Conservation (phyloP, 2,113 vertebrate species). For the Lutjanus erythropterus region DNA sequence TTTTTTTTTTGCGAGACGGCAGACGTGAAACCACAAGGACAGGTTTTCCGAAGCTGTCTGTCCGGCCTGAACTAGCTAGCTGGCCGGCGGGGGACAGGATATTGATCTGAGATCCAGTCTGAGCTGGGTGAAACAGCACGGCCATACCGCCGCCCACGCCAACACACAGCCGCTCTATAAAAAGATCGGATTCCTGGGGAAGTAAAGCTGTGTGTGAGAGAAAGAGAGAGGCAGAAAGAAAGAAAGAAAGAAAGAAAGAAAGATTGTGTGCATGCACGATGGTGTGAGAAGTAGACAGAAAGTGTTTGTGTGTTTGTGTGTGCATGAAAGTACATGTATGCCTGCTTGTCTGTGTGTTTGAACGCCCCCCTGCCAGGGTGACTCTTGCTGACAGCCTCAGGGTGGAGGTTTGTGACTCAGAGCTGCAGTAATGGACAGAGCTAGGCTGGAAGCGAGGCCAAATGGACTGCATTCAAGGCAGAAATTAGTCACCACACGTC, state of each 20-base stretch:
- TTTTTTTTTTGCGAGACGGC: conserved; percentile 21
- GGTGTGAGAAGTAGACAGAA: conserved; percentile 34
- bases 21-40: conserved; percentile 63
- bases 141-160: conserved; percentile 67
- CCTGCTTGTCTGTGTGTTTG: conserved; percentile 46
- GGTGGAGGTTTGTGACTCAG: conserved; percentile 76
- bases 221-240: neutral
- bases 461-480: conserved; percentile 72
- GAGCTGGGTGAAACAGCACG: conserved; percentile 71
- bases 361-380: conserved; percentile 35
- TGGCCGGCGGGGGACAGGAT: conserved; percentile 71
- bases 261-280: conserved; percentile 16
- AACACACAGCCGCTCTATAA: conserved; percentile 69
- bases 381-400: conserved; percentile 70
- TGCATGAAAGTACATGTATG: conserved; percentile 29
- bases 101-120: conserved; percentile 82
- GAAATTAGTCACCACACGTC: conserved; percentile 70
- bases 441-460: conserved; percentile 57
- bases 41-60: conserved; percentile 62
- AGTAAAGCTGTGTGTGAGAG: conserved; percentile 32
- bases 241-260: neutral
- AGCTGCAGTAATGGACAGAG: conserved; percentile 72
- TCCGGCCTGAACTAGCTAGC: conserved; percentile 66
- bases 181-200: conserved; percentile 73
- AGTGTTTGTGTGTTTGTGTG: conserved; percentile 20